Base-by-base conservation (phyloP, 2,797 vertebrate species). In the Cetoscarus ocellatus region DNA sequence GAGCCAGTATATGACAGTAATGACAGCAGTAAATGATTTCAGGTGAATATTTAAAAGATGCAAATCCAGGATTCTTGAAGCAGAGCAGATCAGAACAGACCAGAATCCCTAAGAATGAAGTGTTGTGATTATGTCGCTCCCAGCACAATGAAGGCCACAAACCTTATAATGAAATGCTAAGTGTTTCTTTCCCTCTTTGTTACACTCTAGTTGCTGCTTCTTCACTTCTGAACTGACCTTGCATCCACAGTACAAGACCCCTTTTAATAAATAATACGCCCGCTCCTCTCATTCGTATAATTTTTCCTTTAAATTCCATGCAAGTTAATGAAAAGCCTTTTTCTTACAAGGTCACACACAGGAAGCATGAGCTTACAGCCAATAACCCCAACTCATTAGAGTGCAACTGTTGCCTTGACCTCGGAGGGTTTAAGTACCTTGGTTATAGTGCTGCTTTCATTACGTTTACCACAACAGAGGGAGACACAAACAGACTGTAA, bases 321-420 rank as follows among this genome's bases (percentile, higher is more conserved):
- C 52, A 38, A 61, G 57, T 48, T 82, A 50, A 84, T 82, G 59
- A 58, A 62, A 50, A 64, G 35, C 15, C 11, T 1, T 47, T 35
- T 65, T 64, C 2, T 4, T 51, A 53, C 42, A 56, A 77, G 66
- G 49, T 67, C 65, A 51, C 50, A 60, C 54, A 63, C 45, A 17
- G n/a, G 49, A 36, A 70, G 44, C 19, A 7, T 35, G 54, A 70
- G 64, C 54, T 70, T 78, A 84, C 67, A 75, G 35, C 51, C 58
- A 73, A 39, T 61, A 63, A 47, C 42, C 51, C 66, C 9, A 14
- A 17, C 8, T 48, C 17, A 48, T 48, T 48, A 48, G n/a, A 48
- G 15, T 48, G 42, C 42, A 43, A 36, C 38, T 57, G 17, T 42
- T 59, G 11, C 61, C 36, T 60, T 66, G 47, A 75, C 67, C 57